Conservation (phyloP, 1,140 invertebrate genomes). For the Hycleus cichorii region DNA sequence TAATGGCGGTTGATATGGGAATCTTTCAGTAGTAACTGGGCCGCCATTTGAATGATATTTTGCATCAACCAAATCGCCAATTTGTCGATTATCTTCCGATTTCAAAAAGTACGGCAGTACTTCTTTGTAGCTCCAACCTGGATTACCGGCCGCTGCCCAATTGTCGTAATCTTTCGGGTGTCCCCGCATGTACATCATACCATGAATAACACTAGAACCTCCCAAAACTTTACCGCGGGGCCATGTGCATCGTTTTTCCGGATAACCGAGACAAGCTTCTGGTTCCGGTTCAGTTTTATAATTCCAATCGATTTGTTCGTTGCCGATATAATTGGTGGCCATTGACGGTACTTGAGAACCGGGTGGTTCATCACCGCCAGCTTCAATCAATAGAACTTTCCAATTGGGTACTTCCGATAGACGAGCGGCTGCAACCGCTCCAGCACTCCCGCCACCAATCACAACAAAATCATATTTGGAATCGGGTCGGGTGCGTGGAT, state of each 20-base stretch:
- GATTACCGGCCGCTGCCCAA: constrained; percentile 48
- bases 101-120: constrained; percentile 52
- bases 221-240: constrained; percentile 52
- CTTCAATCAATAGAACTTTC: constrained; percentile 55
- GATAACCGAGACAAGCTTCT: constrained; percentile 48
- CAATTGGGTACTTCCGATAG: constrained; percentile 34
- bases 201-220: constrained; percentile 59
- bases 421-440: constrained; percentile 48
- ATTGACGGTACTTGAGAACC: constrained; percentile 49
- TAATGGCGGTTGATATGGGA: constrained; percentile 47
- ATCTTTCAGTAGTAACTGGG: constrained; percentile 44
- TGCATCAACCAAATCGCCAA: constrained; percentile 39
- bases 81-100: constrained; percentile 49
- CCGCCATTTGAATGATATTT: constrained; percentile 44
- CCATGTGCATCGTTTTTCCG: constrained; percentile 47
- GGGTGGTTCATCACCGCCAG: constrained; percentile 52
- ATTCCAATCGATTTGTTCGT: constrained; percentile 55
- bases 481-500: constrained; percentile 37
- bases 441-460: constrained; percentile 52
- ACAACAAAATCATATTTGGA: constrained; percentile 51
- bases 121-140: constrained; percentile 39
- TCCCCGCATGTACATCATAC: constrained; percentile 69
- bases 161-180: constrained; percentile 62
- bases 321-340: constrained; percentile 47
- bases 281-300: constrained; percentile 57